A percentile compares a stretch with the other conserved stretches of the same genome.
Evolutionary conservation across 2,888 invertebrate species (phyloP).

Genomic region (Amphipyra tragopoginis): DNA sequence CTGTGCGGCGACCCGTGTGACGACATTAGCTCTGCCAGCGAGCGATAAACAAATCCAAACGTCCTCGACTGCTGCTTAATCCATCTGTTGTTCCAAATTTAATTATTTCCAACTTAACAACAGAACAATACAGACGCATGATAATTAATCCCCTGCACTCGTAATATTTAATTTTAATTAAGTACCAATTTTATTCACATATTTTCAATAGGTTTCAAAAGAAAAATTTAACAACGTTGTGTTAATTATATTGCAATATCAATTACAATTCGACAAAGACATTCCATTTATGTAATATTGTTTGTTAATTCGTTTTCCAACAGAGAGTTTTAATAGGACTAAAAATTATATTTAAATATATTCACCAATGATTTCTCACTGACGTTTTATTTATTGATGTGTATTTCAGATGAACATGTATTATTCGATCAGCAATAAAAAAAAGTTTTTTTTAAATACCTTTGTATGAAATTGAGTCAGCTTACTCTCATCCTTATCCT

Average conservation of each 20-base stretch:
- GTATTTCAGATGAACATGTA: too few relatives aligned
- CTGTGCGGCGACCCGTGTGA: conserved; percentile 60
- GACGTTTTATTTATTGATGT: too few relatives aligned
- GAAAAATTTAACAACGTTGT: conserved; percentile 30
- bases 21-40: conserved; percentile 65
- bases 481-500: too few relatives aligned
- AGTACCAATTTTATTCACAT: conserved; percentile 31
- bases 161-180: conserved; percentile 50
- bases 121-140: conserved; percentile 39
- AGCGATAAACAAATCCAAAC: conserved; percentile 68
- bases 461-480: too few relatives aligned
- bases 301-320: conserved; percentile 13
- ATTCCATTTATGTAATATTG: conserved; percentile 13
- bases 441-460: too few relatives aligned
- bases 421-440: too few relatives aligned
- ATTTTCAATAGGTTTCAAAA: conserved; percentile 37
- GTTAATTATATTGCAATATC: conserved; percentile 30
- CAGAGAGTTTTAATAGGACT: too few relatives aligned
- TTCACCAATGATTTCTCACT: not conserved
- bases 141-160: conserved; percentile 43
- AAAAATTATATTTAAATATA: too few relatives aligned
- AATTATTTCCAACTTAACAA: conserved; percentile 58
- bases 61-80: conserved; percentile 57
- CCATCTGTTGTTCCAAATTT: conserved; percentile 65
- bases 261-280: conserved; percentile 32